These are phyloP conservation scores for Ophion costatus DNA, from an alignment of 2,888 invertebrate genomes.

Conservation along the genomic window DNA sequence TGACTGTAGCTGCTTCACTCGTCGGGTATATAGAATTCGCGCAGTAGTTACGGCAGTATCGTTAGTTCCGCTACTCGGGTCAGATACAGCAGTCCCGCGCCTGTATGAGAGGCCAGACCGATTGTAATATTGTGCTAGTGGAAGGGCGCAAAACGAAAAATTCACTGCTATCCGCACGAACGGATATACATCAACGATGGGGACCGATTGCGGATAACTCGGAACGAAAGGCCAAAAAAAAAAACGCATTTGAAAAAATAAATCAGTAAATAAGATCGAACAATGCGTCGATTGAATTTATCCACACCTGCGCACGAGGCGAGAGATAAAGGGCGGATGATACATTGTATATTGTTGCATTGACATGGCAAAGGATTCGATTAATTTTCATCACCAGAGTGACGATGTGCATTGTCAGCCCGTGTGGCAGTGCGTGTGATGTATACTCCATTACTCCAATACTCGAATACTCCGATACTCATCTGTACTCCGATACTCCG, in stretches of 20 bases:
- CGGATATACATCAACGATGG: background rate
- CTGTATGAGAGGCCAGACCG: background rate
- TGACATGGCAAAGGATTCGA: background rate
- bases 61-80: constrained; percentile 33
- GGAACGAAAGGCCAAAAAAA: constrained; percentile 14
- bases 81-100: background rate
- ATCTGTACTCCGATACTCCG: no score
- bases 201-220: background rate
- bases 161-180: background rate
- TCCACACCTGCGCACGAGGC: background rate
- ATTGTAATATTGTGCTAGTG: constrained; percentile 7
- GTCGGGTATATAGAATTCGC: constrained; percentile 23
- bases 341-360: background rate
- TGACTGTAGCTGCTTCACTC: constrained; percentile 38
- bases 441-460: no score
- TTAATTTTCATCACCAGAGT: background rate
- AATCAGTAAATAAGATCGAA: constrained; percentile 6
- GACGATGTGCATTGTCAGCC: no score
- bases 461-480: no score
- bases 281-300: background rate
- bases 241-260: background rate
- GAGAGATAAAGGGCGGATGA: background rate
- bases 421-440: no score
- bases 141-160: background rate
- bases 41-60: constrained; percentile 28